phyloP scores from a whole-genome alignment of 2,888 invertebrate genomes.

The Prenolepis imparis region DNA sequence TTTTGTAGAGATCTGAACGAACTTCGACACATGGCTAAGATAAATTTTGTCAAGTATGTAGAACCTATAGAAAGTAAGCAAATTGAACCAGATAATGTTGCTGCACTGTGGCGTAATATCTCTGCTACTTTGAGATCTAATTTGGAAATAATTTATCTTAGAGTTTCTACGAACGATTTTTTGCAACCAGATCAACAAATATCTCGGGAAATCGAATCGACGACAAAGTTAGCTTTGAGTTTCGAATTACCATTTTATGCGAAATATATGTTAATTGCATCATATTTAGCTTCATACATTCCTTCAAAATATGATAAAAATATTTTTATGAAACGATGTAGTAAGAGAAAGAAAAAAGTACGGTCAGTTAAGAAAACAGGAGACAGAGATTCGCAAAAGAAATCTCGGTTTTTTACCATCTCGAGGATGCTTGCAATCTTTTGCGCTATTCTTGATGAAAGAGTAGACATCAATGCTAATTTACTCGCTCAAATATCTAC shows the following conservation, averaged over 20 bases:
- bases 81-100: conserved; percentile 89
- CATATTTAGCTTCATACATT: conserved; percentile 97
- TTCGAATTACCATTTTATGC: conserved; percentile 95
- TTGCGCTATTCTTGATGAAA: conserved; percentile 94
- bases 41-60: conserved; percentile 92
- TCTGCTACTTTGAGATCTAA: conserved; percentile 92
- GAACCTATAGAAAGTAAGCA: conserved; percentile 92
- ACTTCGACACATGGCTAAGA: conserved; percentile 92
- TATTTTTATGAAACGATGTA: conserved; percentile 93
- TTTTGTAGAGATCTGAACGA: conserved; percentile 95
- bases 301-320: conserved; percentile 95
- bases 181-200: conserved; percentile 73
- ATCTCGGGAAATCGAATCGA: conserved; percentile 82
- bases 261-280: conserved; percentile 95
- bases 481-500: conserved; percentile 95
- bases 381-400: conserved; percentile 87
- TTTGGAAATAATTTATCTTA: conserved; percentile 92
- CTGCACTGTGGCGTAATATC: conserved; percentile 93
- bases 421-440: conserved; percentile 95
- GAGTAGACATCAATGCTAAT: conserved; percentile 94
- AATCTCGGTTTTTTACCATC: conserved; percentile 94
- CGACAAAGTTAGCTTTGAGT: conserved; percentile 85
- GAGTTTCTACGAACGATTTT: conserved; percentile 86
- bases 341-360: conserved; percentile 90
- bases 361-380: conserved; percentile 84